Evolutionary conservation across 2,888 invertebrate genomes (phyloP).

Genomic region (Strigamia transsilvanica): DNA sequence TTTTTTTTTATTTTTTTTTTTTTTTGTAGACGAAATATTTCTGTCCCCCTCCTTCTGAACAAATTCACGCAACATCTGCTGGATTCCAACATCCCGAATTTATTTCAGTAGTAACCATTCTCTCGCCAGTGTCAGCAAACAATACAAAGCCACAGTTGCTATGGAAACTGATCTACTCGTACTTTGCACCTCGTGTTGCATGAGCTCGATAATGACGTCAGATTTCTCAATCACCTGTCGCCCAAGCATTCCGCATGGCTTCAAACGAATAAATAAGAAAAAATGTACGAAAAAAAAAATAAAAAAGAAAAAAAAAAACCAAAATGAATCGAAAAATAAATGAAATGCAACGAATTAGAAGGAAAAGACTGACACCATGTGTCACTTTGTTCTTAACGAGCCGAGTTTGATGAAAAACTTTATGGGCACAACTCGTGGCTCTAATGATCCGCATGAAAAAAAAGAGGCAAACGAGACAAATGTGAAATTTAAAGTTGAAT

Average conservation of each 20-base stretch:
- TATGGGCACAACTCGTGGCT: conserved; percentile 33
- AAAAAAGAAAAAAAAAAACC: neutral
- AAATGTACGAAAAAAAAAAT: neutral
- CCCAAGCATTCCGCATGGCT: conserved; percentile 1
- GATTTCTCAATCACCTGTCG: conserved; percentile 48
- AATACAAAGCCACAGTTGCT: conserved; percentile 46
- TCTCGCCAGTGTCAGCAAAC: conserved; percentile 38
- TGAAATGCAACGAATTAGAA: conserved; percentile 34
- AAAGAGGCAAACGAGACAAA: neutral
- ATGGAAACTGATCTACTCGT: conserved; percentile 35
- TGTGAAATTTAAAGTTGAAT: neutral
- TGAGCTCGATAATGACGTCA: conserved; percentile 38
- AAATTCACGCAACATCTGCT: conserved; percentile 48
- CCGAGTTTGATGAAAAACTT: conserved; percentile 42
- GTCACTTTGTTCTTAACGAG: conserved; percentile 42
- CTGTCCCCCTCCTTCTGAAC: neutral
- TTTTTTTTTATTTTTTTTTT: neutral
- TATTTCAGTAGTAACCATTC: conserved; percentile 40
- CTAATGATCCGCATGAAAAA: conserved; percentile 24
- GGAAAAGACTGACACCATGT: conserved; percentile 35
- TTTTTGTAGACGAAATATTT: neutral
- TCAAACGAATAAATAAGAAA: conserved; percentile 6
- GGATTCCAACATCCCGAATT: conserved; percentile 22
- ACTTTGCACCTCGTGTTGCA: conserved; percentile 46
- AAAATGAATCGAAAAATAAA: neutral